Base-by-base conservation (phyloP, 1,140 invertebrate genomes). In the Drosophila littoralis region DNA sequence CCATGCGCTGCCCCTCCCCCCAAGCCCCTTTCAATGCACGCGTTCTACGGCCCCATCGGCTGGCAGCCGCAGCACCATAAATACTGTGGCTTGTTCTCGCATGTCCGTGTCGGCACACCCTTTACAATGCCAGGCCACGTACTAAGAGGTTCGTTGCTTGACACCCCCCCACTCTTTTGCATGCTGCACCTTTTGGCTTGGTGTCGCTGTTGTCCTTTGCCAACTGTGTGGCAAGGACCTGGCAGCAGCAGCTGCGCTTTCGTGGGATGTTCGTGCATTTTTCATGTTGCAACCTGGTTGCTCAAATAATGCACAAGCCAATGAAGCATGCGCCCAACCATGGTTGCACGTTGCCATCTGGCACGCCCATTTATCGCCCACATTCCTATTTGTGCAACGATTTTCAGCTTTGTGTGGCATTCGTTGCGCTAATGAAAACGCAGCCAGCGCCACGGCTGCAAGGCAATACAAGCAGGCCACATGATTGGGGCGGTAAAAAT, bases 291-390 rank as follows among this genome's bases (percentile, higher is more conserved):
- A 90, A 79, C 81, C 81, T 79, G 85, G 81, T 79, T 90, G 79
- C 77, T 90, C 81, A 85, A 90, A 90, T 85, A 90, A 90, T 90
- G 86, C 81, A 90, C 68, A 77, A 90, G 86, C 76, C 85, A 90
- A 90, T 90, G 85, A 90, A 90, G 85, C 85, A 82, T 90, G 79
- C 81, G 54, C 70, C 84, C 74, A 75, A 74, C 69, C 81, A 74
- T 52, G 48, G 69, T 82, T 75, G 81, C 81, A 80, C 67, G 68
- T 68, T 52, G 75, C 70, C 48, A 43, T 43, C 69, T 55, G 60
- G 15, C 60, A 66, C 55, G 43, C 65, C 42, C 46, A 59, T 48
- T 13, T 43, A 38, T 28, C 54, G 51, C 73, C 42, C 61, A 33
- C 33, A 32, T 42, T 57, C 57, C 58, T 63, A 74, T 77, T 60